phyloP scores from a whole-genome alignment of 1,140 invertebrate species.

The Eumeta japonica region DNA sequence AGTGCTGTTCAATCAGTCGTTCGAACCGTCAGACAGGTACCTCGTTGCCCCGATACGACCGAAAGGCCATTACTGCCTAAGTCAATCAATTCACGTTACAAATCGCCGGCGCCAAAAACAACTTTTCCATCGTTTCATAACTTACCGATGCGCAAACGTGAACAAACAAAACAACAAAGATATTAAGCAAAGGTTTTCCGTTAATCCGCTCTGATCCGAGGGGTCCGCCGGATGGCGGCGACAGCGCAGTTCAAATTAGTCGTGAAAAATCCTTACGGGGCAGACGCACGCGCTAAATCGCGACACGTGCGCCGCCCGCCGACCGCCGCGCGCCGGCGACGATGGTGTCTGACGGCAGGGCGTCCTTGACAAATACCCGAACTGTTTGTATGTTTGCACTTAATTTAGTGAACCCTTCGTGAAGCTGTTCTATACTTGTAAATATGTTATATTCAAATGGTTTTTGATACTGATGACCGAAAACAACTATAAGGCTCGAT shows the following conservation, averaged over 20 bases:
- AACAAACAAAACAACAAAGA: background rate
- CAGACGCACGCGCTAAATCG: constrained; percentile 30
- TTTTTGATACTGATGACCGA: too few relatives aligned
- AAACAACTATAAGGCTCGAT: too few relatives aligned
- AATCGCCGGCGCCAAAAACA: background rate
- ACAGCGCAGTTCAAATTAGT: constrained; percentile 45
- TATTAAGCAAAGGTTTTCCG: background rate
- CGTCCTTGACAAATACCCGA: background rate
- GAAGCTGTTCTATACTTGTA: too few relatives aligned
- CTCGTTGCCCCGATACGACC: too few relatives aligned
- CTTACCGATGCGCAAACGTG: background rate
- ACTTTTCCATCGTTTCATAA: too few relatives aligned
- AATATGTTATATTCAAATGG: too few relatives aligned
- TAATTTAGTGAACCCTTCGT: too few relatives aligned
- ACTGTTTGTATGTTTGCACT: background rate
- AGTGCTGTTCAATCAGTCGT: too few relatives aligned
- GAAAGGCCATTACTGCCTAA: background rate
- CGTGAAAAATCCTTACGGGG: constrained; percentile 39
- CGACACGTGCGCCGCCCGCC: constrained; percentile 35
- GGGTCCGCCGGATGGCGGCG: constrained; percentile 36
- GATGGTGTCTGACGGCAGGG: background rate
- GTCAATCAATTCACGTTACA: background rate
- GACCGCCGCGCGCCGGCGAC: background rate
- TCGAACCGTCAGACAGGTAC: too few relatives aligned
- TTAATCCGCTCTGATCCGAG: background rate